phyloP scores from a whole-genome alignment of 92 coral and sea anemone genomes.

The Chrysogorgia sp. region DNA sequence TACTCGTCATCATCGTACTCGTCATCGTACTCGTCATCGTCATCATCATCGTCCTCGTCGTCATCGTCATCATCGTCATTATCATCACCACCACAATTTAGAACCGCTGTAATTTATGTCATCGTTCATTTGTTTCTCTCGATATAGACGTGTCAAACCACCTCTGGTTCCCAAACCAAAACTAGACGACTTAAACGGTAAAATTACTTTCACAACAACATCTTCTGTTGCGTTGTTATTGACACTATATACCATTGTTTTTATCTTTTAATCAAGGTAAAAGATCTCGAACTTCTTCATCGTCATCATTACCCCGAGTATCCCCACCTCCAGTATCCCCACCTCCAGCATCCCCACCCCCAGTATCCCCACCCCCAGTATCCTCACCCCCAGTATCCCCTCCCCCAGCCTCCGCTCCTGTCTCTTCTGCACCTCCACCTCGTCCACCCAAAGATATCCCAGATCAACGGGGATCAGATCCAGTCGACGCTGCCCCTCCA shows the following conservation, averaged over 20 bases:
- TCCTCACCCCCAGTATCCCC: conserved; percentile 25
- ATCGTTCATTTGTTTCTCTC: neutral
- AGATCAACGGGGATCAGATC: neutral
- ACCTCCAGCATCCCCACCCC: too few relatives aligned
- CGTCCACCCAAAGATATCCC: conserved; percentile 17
- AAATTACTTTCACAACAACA: conserved; percentile 64
- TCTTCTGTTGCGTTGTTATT: conserved; percentile 69
- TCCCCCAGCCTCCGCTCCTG: neutral
- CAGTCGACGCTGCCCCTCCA: conserved; percentile 63
- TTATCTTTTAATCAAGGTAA: too few relatives aligned
- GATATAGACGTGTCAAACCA: conserved; percentile 23
- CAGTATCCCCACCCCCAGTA: too few relatives aligned
- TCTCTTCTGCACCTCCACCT: conserved; percentile 30
- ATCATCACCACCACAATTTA: too few relatives aligned
- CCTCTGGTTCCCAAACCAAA: conserved; percentile 35
- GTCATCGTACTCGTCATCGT: too few relatives aligned
- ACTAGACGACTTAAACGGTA: conserved; percentile 29
- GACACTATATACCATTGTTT: too few relatives aligned
- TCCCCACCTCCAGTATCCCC: neutral
- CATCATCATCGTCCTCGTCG: too few relatives aligned
- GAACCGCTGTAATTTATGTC: too few relatives aligned
- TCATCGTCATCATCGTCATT: too few relatives aligned
- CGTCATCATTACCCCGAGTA: neutral
- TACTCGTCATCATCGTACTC: too few relatives aligned
- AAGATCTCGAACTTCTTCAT: too few relatives aligned